Evolutionary conservation across 2,888 invertebrate genomes (phyloP), one percentile per base, ranked within the genome.

Genomic region (Erebia ligea): DNA sequence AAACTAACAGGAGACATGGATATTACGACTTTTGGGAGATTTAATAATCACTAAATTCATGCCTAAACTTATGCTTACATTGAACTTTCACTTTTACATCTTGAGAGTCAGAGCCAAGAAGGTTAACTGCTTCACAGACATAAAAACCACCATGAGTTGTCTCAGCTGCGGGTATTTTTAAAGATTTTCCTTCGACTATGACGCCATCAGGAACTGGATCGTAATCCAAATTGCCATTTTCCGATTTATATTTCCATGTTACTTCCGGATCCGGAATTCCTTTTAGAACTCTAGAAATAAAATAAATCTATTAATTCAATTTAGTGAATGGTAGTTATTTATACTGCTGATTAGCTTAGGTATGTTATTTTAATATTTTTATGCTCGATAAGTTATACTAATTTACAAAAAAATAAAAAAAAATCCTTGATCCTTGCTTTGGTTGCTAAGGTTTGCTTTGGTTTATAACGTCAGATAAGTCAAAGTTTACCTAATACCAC

Each of bases 191-290:
- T 0, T 83, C 79, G 10, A 75, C 75, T 0, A 67, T 72, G 1
- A 86, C 82, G 0, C 81, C 88, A 15, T 80, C 76, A 0, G 89
- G 87, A 11, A 87, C 57, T 0, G 74, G 76, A 2, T 52, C 73
- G 13, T 82, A 86, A 1, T 84, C 82, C 19, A 56, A 19, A 50
- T 75, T 72, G 0, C 68, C 76, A 15, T 81, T 66, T 19, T 76
- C 72, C 1, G 81, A 58, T 78, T 84, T 85, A 67, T 82, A 88
- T 13, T 80, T 77, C 92, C 92, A 92, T 1, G 73, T 75, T 15
- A 90, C 74, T 34, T 66, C 70, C 13, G 92, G 92, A 1, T 45
- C 15, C 1, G 92, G 92, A 72, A 80, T 87, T 1, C 92, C 92
- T 79, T 82, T 81, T 4, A 74, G 65, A 1, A 88, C 70, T 40